phyloP scores from a whole-genome alignment of 2,113 vertebrate species.

The Agelaius phoeniceus region DNA sequence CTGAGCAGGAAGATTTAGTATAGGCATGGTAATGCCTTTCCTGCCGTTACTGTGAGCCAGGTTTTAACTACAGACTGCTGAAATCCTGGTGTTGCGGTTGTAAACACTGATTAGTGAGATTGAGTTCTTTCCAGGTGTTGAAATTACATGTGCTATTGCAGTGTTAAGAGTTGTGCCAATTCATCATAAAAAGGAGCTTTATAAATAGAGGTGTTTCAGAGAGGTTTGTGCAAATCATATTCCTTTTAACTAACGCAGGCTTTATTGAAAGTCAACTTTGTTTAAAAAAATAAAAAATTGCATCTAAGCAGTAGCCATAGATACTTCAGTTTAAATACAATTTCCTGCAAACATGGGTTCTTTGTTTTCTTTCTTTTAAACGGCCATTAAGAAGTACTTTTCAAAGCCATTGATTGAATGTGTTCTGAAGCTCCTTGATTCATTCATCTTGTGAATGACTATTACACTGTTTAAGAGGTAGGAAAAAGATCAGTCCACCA shows the following conservation, averaged over 20 bases:
- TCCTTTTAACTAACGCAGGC: neutral
- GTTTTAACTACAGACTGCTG: constrained; percentile 7
- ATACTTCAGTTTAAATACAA: neutral
- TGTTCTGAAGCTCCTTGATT: neutral
- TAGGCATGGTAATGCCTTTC: constrained; percentile 13
- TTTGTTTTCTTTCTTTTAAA: neutral
- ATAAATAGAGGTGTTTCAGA: neutral
- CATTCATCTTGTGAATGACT: neutral
- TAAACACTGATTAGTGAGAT: constrained; percentile 44
- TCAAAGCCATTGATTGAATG: neutral
- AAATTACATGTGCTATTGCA: constrained; percentile 23
- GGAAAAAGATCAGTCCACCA: neutral
- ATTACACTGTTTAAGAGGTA: neutral
- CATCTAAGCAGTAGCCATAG: neutral
- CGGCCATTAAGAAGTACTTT: neutral
- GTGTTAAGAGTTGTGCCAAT: constrained; percentile 9
- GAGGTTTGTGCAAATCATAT: neutral
- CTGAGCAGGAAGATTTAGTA: constrained; percentile 35
- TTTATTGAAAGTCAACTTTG: neutral
- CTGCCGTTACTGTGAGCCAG: neutral
- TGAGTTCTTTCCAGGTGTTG: constrained; percentile 37
- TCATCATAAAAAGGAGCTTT: constrained; percentile 1
- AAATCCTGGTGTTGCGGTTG: neutral
- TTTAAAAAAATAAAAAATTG: neutral
- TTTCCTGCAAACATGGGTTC: neutral